Evolutionary conservation across 2,888 invertebrate genomes (phyloP).

Genomic region (Pardosa pseudoannulata): DNA sequence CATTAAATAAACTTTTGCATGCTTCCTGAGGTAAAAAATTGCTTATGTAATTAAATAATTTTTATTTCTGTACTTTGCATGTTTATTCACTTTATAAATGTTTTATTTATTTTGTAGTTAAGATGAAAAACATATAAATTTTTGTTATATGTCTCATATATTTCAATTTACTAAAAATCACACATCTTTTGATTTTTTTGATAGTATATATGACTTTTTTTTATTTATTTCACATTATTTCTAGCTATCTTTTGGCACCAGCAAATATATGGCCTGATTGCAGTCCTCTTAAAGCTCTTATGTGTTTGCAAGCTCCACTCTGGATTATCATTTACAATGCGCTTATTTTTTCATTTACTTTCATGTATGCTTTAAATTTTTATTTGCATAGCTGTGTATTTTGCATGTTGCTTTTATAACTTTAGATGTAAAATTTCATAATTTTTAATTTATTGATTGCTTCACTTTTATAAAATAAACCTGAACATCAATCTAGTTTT

Average conservation of each 20-base stretch:
- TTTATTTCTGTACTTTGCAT: too few relatives aligned
- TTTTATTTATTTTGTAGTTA: too few relatives aligned
- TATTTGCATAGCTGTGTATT: slow-evolving; percentile 59
- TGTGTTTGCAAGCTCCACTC: slow-evolving; percentile 73
- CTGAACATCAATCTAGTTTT: too few relatives aligned
- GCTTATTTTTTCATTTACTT: slow-evolving; percentile 73
- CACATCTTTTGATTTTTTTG: too few relatives aligned
- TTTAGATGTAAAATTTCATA: too few relatives aligned
- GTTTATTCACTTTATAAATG: too few relatives aligned
- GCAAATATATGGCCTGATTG: slow-evolving; percentile 68
- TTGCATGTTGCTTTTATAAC: slow-evolving; percentile 39
- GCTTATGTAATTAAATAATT: too few relatives aligned
- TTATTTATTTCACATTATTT: slow-evolving; percentile 56
- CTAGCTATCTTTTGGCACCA: slow-evolving; percentile 66
- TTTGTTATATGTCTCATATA: too few relatives aligned
- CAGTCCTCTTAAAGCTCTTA: slow-evolving; percentile 67
- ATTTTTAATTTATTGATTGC: too few relatives aligned
- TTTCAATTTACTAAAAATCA: too few relatives aligned
- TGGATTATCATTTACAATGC: slow-evolving; percentile 74
- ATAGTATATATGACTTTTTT: not conserved
- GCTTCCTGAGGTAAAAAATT: not conserved
- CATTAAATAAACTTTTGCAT: slow-evolving; percentile 26
- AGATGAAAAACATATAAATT: too few relatives aligned
- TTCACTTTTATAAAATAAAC: too few relatives aligned
- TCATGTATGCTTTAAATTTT: slow-evolving; percentile 73